Evolutionary conservation across 2,888 invertebrate genomes (phyloP).

Genomic region (Phasia obesa): DNA sequence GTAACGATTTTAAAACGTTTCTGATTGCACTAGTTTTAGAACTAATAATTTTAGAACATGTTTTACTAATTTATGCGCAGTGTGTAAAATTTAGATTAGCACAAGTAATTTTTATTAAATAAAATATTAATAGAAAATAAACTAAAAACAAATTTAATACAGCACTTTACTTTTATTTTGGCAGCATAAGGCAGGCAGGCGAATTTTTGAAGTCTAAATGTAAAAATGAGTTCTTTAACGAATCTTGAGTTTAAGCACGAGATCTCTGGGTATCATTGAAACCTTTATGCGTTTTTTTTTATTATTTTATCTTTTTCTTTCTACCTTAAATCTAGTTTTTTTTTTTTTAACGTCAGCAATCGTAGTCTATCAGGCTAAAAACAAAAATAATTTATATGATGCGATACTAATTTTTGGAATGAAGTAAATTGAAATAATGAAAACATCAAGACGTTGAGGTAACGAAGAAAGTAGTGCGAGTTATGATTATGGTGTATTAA

Average conservation of each 20-base stretch:
- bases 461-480: constrained; percentile 26
- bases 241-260: constrained; percentile 45
- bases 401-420: constrained; percentile 30
- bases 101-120: constrained; percentile 15
- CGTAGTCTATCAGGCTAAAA: constrained; percentile 75
- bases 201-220: constrained; percentile 27
- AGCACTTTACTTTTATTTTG: constrained; percentile 48
- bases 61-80: neutral
- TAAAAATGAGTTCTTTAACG: constrained; percentile 19
- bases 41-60: neutral
- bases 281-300: constrained; percentile 41
- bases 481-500: constrained; percentile 9
- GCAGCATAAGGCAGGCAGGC: constrained; percentile 57
- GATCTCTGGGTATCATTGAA: constrained; percentile 56
- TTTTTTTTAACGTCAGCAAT: constrained; percentile 70
- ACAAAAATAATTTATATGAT: constrained; percentile 44
- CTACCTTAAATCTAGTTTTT: constrained; percentile 19
- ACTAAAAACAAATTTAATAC: constrained; percentile 10
- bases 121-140: constrained; percentile 13
- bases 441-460: neutral
- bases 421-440: neutral
- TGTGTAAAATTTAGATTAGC: neutral
- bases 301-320: neutral
- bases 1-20: neutral
- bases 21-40: neutral